Evolutionary conservation across 2,888 invertebrate genomes (phyloP), one percentile per base, ranked within the genome.

Genomic region (Bunonema sp.): DNA sequence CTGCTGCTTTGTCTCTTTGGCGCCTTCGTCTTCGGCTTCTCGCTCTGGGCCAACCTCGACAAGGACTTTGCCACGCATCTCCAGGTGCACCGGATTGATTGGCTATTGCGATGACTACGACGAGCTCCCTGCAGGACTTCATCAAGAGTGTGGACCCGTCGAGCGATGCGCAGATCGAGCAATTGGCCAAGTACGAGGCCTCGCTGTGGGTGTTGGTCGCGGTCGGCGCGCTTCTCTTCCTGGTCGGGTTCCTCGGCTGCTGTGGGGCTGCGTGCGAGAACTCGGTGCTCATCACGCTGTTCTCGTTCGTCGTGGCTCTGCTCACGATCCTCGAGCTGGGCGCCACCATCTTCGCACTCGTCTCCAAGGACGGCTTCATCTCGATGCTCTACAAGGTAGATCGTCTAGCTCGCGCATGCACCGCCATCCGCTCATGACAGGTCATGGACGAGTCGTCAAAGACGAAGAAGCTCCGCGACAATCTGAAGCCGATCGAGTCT

Each of bases 11-110:
- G 65, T 44, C 45, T 61, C 34, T 53, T 61, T 41, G 64, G 64
- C 18, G 61, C 47, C 1, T 45, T 61, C 7, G 46, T 63, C 42
- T 59, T 55, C 39, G 57, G 57, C 10, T 59, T 64, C 43, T 66
- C 65, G 2, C 45, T 64, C 18, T 64, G 64, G 64, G 65, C 62
- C 10, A 64, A 64, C 43, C 43, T 64, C 22, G 64, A 65, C 41
- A 49, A 55, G 35, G 47, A 66, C 32, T 64, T 64, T 39, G 49
- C 54, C 24, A 12, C 32, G 8, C 39, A 56, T 23, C 37, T 56
- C 24, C 44, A 37, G 18, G 52, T 54, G 15, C 35, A 56, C 28
- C 2, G 34, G 45, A 12, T 38, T 59, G 19, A 44, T 48, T 16
- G 28, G 29, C n/a, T 26, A 37, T 22, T 54, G 40, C 28, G 42